These are phyloP conservation scores for Oxyruncus cristatus DNA, from an alignment of 2,113 vertebrate genomes.

Conservation along the genomic window DNA sequence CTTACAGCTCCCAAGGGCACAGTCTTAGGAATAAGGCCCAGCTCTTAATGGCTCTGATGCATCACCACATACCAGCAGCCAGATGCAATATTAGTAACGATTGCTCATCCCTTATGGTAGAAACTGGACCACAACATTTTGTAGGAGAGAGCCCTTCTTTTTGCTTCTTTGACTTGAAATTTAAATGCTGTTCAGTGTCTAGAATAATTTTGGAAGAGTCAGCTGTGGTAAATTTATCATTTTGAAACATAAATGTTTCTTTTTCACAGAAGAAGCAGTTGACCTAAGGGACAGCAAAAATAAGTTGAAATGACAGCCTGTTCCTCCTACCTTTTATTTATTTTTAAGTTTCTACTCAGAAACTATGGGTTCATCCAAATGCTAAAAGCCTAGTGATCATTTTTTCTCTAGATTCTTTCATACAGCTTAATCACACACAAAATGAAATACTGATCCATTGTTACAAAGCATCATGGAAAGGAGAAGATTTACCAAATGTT, in stretches of 20 bases:
- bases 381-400: conserved; percentile 2
- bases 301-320: conserved; percentile 35
- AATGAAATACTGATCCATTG: not conserved
- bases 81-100: not conserved
- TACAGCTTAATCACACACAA: not conserved
- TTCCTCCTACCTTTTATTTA: conserved; percentile 45
- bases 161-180: not conserved
- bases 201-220: not conserved
- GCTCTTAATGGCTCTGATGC: not conserved
- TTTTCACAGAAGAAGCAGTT: not conserved
- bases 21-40: not conserved
- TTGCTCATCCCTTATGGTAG: not conserved
- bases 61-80: not conserved
- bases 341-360: conserved; percentile 26
- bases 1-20: not conserved
- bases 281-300: conserved; percentile 19
- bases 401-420: not conserved
- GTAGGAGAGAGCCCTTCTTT: not conserved
- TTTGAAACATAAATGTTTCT: conserved; percentile 11
- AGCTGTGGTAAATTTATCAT: not conserved
- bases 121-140: not conserved
- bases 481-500: conserved; percentile 22
- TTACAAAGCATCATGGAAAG: not conserved
- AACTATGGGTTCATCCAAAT: conserved; percentile 31
- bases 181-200: not conserved